A percentile compares a stretch with the other conserved stretches of the same genome.
Conservation (phyloP, 2,113 vertebrate genomes). For the Syngnathus floridae region DNA sequence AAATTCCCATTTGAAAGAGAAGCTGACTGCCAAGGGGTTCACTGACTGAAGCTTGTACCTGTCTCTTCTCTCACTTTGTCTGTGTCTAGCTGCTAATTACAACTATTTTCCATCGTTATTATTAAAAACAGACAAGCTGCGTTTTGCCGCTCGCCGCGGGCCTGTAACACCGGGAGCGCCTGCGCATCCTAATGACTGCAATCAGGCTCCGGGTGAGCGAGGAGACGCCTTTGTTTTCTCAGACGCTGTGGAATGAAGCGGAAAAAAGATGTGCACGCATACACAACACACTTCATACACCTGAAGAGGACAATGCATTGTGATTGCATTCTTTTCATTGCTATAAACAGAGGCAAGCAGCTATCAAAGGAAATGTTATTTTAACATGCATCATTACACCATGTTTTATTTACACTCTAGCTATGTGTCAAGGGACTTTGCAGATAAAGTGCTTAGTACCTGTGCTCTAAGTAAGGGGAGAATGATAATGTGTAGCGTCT, state of each 20-base stretch:
- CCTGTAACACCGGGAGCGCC: slow-evolving; percentile 49
- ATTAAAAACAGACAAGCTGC: slow-evolving; percentile 68
- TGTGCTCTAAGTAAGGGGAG: not conserved
- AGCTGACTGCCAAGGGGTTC: slow-evolving; percentile 58
- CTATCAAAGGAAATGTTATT: slow-evolving; percentile 1
- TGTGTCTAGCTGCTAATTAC: slow-evolving; percentile 66
- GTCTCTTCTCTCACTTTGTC: slow-evolving; percentile 14
- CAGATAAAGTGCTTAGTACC: not conserved
- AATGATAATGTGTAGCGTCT: not conserved
- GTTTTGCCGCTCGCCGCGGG: slow-evolving; percentile 48
- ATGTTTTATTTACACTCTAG: not conserved
- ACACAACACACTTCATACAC: slow-evolving; percentile 36
- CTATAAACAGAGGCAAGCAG: slow-evolving; percentile 8
- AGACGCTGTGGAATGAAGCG: slow-evolving; percentile 44
- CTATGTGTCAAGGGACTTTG: not conserved
- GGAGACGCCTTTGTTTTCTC: slow-evolving; percentile 54
- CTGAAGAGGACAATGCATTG: slow-evolving; percentile 28
- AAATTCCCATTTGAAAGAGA: slow-evolving; percentile 50
- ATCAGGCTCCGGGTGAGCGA: slow-evolving; percentile 49
- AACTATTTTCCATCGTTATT: slow-evolving; percentile 71
- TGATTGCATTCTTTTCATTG: not conserved
- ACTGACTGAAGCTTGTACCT: slow-evolving; percentile 34
- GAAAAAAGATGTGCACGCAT: slow-evolving; percentile 25
- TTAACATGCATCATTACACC: not conserved
- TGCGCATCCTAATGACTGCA: slow-evolving; percentile 63